Conservation (phyloP, 2,888 invertebrate genomes). For the Noctuana brunneofusca region DNA sequence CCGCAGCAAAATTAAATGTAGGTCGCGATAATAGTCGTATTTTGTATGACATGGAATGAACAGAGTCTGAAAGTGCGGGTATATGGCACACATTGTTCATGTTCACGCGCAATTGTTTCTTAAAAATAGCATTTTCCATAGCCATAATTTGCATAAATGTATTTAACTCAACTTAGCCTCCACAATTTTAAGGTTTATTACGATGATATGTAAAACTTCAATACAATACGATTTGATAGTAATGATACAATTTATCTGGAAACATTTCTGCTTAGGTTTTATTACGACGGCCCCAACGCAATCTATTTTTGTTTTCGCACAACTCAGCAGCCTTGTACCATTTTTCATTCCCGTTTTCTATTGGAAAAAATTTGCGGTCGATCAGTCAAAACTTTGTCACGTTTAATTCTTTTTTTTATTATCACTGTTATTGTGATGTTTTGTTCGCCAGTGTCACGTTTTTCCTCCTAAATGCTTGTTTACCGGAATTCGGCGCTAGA, state of each 20-base stretch:
- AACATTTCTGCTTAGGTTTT: slow-evolving; percentile 8
- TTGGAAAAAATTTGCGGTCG: slow-evolving; percentile 47
- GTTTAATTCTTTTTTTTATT: slow-evolving; percentile 45
- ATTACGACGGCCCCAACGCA: slow-evolving; percentile 10
- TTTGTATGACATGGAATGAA: slow-evolving; percentile 12
- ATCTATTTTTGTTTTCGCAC: slow-evolving; percentile 24
- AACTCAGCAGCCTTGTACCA: slow-evolving; percentile 16
- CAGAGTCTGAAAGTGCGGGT: slow-evolving; percentile 20
- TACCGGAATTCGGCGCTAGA: slow-evolving; percentile 33
- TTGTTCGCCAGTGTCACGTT: background rate
- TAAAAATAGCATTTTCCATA: background rate
- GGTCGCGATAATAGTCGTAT: slow-evolving; percentile 25
- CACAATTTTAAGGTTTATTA: background rate
- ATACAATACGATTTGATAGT: background rate
- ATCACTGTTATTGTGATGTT: slow-evolving; percentile 46
- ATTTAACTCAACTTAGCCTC: background rate
- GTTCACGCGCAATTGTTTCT: background rate
- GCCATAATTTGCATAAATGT: background rate
- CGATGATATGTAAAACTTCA: no score
- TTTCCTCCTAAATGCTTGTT: slow-evolving; percentile 20
- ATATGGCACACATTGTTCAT: slow-evolving; percentile 1
- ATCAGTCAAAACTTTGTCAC: slow-evolving; percentile 60
- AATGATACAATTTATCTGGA: background rate
- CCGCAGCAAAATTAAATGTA: slow-evolving; percentile 9
- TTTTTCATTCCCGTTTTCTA: slow-evolving; percentile 44